These are phyloP conservation scores for Camponotus floridanus DNA, from an alignment of 1,140 invertebrate species.

Conservation along the genomic window DNA sequence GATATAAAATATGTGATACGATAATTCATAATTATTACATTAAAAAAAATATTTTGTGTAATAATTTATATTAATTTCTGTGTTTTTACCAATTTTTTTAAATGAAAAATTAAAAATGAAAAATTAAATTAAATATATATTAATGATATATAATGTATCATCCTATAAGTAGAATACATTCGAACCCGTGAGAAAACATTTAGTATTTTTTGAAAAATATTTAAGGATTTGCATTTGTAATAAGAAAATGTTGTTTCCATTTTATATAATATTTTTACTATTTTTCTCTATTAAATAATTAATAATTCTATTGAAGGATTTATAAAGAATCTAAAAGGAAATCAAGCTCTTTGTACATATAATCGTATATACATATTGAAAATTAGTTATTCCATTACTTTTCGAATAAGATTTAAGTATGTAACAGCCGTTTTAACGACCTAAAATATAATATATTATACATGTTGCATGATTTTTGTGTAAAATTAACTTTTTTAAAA, in stretches of 20 bases:
- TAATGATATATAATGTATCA: background rate
- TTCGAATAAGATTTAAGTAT: slow-evolving; percentile 75
- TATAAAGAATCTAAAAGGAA: too few species aligned
- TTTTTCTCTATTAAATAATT: slow-evolving; percentile 19
- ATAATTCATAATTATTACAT: background rate
- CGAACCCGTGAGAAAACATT: background rate
- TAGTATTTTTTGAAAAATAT: background rate
- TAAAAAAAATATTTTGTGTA: background rate
- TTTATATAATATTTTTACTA: slow-evolving; percentile 9
- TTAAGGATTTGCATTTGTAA: background rate
- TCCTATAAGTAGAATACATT: background rate
- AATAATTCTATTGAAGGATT: background rate
- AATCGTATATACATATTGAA: background rate
- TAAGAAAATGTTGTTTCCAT: background rate
- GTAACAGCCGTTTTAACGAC: slow-evolving; percentile 73
- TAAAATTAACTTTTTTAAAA: too few species aligned
- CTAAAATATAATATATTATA: slow-evolving; percentile 50
- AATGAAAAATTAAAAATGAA: background rate
- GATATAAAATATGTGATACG: too few species aligned
- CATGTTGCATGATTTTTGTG: background rate
- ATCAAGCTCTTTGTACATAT: background rate
- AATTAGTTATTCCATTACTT: slow-evolving; percentile 60
- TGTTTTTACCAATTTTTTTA: background rate
- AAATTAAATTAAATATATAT: background rate
- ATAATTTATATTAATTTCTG: background rate